Conservation (phyloP, 2,797 vertebrate genomes). For the Lepus townsendii region DNA sequence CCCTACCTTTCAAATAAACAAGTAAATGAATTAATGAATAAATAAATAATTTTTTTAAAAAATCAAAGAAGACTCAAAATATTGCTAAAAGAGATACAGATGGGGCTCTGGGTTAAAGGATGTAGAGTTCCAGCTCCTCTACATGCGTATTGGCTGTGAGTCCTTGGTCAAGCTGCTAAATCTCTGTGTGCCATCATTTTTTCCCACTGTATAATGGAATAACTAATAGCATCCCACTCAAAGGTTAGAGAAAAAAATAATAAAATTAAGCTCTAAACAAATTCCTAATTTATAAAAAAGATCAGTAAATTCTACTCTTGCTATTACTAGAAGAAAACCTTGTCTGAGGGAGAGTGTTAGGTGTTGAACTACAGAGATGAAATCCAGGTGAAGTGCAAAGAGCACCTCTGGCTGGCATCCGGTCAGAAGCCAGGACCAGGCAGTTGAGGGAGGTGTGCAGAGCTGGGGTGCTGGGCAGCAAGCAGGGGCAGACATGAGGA, state of each 20-base stretch:
- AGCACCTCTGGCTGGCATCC: accelerated
- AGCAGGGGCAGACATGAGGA: accelerated
- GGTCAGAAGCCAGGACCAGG: not conserved
- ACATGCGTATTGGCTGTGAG: not conserved
- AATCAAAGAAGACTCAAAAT: no score
- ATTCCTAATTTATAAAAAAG: not conserved
- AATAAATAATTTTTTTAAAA: no score
- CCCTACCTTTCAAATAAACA: no score
- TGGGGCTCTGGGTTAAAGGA: not conserved
- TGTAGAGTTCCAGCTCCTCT: not conserved
- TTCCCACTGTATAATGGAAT: not conserved
- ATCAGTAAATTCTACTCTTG: not conserved
- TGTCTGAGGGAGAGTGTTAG: not conserved
- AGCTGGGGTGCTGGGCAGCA: no score
- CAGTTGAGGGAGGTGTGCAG: accelerated
- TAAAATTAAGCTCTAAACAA: not conserved
- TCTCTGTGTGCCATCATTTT: not conserved
- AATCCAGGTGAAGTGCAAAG: no score
- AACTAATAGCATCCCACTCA: not conserved
- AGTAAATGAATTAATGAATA: no score
- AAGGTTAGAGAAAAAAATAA: not conserved
- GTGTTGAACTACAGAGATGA: not conserved
- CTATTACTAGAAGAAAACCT: not conserved
- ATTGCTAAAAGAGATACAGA: no score
- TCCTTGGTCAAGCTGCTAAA: not conserved